A percentile compares a stretch with the other conserved stretches of the same genome.
Evolutionary conservation across 2,888 invertebrate species (phyloP).

Genomic region (Tetramorium bicarinatum): DNA sequence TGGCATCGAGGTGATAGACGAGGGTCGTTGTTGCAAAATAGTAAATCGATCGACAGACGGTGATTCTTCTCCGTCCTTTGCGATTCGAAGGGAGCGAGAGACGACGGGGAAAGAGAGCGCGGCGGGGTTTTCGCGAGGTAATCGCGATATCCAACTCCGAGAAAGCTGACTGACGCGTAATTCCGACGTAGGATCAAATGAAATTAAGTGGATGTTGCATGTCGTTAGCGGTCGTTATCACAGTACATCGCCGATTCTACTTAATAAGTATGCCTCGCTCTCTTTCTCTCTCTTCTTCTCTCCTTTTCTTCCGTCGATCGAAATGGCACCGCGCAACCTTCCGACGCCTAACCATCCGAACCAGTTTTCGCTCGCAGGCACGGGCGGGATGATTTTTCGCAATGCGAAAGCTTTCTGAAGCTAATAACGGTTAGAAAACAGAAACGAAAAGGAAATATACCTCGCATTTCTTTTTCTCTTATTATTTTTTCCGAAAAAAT

Average conservation of each 20-base stretch:
- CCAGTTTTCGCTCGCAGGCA: slow-evolving; percentile 70
- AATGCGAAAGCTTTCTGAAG: background rate
- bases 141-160: slow-evolving; percentile 39
- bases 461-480: too few relatives aligned
- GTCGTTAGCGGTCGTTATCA: slow-evolving; percentile 68
- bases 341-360: slow-evolving; percentile 72
- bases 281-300: background rate
- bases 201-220: slow-evolving; percentile 43
- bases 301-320: slow-evolving; percentile 68
- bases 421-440: slow-evolving; percentile 25
- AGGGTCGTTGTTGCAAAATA: slow-evolving; percentile 69
- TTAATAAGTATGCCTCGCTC: slow-evolving; percentile 53
- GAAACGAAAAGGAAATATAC: background rate
- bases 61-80: slow-evolving; percentile 19
- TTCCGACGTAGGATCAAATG: slow-evolving; percentile 39
- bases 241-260: slow-evolving; percentile 58
- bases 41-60: slow-evolving; percentile 70
- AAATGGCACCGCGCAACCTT: slow-evolving; percentile 75
- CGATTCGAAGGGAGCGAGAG: background rate
- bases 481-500: background rate
- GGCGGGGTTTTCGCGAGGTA: background rate
- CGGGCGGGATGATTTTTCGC: slow-evolving; percentile 33
- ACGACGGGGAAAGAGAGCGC: background rate
- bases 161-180: slow-evolving; percentile 45
- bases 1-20: slow-evolving; percentile 55